These are phyloP conservation scores for Trochalopteron elliotii DNA, from an alignment of 2,113 vertebrate genomes.

Conservation along the genomic window DNA sequence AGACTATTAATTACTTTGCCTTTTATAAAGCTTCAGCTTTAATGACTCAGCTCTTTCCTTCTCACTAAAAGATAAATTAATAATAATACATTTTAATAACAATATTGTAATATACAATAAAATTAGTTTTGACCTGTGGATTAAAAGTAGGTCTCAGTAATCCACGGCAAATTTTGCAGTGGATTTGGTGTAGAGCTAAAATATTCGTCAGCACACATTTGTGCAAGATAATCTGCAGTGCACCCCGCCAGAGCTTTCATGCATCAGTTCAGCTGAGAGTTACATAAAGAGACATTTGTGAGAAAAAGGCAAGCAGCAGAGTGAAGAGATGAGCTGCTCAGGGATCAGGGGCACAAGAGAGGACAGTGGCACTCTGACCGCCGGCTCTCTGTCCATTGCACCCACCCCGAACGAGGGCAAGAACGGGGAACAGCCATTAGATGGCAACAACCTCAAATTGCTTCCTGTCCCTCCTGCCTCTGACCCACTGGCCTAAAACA, in stretches of 20 bases:
- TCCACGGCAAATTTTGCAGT: background rate
- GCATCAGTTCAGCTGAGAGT: background rate
- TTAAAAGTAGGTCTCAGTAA: background rate
- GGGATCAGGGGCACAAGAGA: background rate
- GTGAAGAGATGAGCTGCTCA: background rate
- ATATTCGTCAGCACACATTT: background rate
- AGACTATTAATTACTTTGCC: background rate
- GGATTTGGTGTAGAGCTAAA: background rate
- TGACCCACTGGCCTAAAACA: conserved; percentile 41
- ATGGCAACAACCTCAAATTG: background rate
- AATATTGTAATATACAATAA: background rate
- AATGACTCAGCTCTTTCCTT: background rate
- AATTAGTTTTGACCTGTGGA: background rate
- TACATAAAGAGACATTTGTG: background rate
- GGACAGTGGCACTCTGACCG: accelerated
- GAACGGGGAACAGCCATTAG: background rate
- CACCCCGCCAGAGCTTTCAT: background rate
- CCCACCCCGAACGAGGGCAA: background rate
- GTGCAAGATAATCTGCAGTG: background rate
- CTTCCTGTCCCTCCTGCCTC: background rate
- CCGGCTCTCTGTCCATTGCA: accelerated
- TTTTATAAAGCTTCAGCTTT: background rate
- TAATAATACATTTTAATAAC: background rate
- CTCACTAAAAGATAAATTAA: background rate
- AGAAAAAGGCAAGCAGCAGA: background rate